A percentile compares a stretch with the other conserved stretches of the same genome.
These are phyloP conservation scores for Anoplolepis gracilipes DNA, from an alignment of 1,140 invertebrate species.

Conservation along the genomic window DNA sequence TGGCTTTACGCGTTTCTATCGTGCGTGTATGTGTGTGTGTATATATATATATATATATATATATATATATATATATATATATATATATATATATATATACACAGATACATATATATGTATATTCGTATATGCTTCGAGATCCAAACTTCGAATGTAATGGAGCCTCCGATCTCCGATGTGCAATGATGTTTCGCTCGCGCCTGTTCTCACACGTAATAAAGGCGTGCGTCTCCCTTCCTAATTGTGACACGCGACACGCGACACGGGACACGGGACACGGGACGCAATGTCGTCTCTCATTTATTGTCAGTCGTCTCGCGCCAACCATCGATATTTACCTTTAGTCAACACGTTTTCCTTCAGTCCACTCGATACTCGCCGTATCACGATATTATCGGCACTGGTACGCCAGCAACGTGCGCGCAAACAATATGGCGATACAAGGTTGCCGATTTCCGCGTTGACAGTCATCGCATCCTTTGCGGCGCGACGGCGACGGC, in stretches of 20 bases:
- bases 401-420: constrained; percentile 70
- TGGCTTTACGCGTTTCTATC: constrained; percentile 9
- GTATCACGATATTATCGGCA: constrained; percentile 61
- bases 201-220: not conserved
- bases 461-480: constrained; percentile 76
- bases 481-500: constrained; percentile 4
- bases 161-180: too few species aligned
- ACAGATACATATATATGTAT: too few species aligned
- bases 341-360: constrained; percentile 56
- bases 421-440: constrained; percentile 79
- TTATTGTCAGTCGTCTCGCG: not conserved
- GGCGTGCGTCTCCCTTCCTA: too few species aligned
- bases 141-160: too few species aligned
- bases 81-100: too few species aligned
- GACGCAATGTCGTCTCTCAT: not conserved
- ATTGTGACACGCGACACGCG: too few species aligned
- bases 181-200: not conserved
- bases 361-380: constrained; percentile 25
- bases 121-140: too few species aligned
- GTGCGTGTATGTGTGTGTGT: too few species aligned
- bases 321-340: constrained; percentile 73
- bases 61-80: too few species aligned
- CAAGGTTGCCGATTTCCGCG: constrained; percentile 75
- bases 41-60: too few species aligned
- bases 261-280: too few species aligned